Evolutionary conservation across 2,797 vertebrate genomes (phyloP), one percentile per base, ranked within the genome.

Genomic region (Peromyscus melanophrys): DNA sequence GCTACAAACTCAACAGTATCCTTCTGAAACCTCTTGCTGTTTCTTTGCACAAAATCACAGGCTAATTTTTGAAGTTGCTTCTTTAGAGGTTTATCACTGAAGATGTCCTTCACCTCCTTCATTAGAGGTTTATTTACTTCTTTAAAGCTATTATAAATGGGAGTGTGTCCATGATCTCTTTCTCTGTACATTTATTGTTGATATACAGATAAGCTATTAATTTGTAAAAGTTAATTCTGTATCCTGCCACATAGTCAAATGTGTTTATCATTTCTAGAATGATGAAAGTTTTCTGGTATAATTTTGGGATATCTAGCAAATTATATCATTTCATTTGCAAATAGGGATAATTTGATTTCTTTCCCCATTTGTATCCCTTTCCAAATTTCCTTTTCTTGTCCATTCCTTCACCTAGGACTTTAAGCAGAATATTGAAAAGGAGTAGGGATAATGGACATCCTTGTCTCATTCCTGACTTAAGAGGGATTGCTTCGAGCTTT

Each of bases 1-100:
- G 6, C 31, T 84, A 77, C 10, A 76, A 63, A 81, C 13, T 93
- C 43, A 80, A 0, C 52, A 21, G 6, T 63, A 61, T 46, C 7
- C 9, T 43, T 61, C 14, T 52, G 34, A 65, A 89, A 83, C 82
- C 34, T 31, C 52, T 73, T 52, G 37, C 76, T 61, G 17, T 4
- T 73, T 83, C 43, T 75, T 88, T 90, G 6, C 10, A 91, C 49
- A 91, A 90, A 94, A 69, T 78, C 57, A 92, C 43, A 77, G 37
- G 21, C 37, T 55, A 52, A 75, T 84, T 19, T 61, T 80, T 90
- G 81, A 71, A 13, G 40, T 61, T 37, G 25, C 59, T 61, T 61
- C n/a, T 61, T 82, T 13, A 40, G n/a, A 61, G n/a, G 7, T 82
- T 40, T 61, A 17, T 17, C n/a, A 82, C 17, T 61, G 13, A 82